Evolutionary conservation across 2,113 vertebrate species (phyloP).

Genomic region (Thamnophis sirtalis): DNA sequence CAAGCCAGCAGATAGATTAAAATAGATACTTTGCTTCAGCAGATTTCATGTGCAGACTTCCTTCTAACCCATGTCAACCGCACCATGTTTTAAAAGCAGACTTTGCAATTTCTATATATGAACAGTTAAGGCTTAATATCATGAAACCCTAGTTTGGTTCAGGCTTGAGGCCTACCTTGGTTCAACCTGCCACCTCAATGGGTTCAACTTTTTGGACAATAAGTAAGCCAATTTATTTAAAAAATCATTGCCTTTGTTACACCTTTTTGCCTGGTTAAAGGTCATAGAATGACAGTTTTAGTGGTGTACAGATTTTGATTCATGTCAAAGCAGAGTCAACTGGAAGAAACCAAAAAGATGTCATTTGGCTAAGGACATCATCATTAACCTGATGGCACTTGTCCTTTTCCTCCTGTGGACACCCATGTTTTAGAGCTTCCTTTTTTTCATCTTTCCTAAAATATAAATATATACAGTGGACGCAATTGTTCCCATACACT

Average conservation of each 20-base stretch:
- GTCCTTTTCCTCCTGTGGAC: fast-evolving
- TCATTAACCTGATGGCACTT: neutral
- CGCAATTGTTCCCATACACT: neutral
- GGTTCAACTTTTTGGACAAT: neutral
- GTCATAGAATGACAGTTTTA: neutral
- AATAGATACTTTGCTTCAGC: too few species aligned
- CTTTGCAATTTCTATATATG: too few species aligned
- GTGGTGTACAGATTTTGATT: neutral
- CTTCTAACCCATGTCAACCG: too few species aligned
- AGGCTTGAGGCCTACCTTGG: too few species aligned
- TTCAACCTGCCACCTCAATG: too few species aligned
- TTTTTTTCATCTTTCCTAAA: neutral
- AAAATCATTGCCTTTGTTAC: neutral
- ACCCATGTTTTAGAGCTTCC: neutral
- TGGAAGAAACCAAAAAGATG: neutral
- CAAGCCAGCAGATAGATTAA: too few species aligned
- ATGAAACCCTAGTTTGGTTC: too few species aligned
- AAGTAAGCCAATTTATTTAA: neutral
- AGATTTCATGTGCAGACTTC: too few species aligned
- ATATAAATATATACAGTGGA: neutral
- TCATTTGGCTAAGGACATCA: neutral
- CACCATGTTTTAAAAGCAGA: too few species aligned
- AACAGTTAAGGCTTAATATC: too few species aligned
- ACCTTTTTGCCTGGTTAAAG: neutral
- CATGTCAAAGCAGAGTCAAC: neutral